Evolutionary conservation across 2,797 vertebrate species (phyloP).

Genomic region (Siniperca undulata): DNA sequence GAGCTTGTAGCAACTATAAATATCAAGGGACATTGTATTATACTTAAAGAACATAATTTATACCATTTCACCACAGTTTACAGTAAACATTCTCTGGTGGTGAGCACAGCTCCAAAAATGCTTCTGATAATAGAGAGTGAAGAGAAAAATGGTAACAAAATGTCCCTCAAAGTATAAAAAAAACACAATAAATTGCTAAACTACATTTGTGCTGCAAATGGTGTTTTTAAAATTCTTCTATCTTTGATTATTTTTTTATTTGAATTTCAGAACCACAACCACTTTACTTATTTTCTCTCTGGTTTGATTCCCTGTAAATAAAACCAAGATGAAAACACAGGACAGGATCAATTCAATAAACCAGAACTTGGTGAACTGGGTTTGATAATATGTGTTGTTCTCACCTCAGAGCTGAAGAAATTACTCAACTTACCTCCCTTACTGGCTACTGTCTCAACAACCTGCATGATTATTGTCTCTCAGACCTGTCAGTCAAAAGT

Average conservation of each 20-base stretch:
- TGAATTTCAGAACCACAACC: background rate
- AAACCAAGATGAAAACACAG: background rate
- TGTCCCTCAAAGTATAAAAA: background rate
- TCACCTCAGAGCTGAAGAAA: slow-evolving; percentile 40
- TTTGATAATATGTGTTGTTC: slow-evolving; percentile 29
- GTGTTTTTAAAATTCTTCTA: background rate
- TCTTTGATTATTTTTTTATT: background rate
- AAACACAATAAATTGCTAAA: background rate
- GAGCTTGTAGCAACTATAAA: background rate
- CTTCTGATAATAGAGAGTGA: background rate
- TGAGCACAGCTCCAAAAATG: background rate
- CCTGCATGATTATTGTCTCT: slow-evolving; percentile 48
- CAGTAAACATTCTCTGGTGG: too few species aligned
- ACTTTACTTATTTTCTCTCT: slow-evolving; percentile 36
- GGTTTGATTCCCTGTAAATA: slow-evolving; percentile 29
- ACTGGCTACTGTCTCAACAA: slow-evolving; percentile 38
- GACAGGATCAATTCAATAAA: slow-evolving; percentile 8
- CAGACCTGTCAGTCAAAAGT: slow-evolving; percentile 49
- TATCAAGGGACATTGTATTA: background rate
- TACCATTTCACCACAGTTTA: background rate
- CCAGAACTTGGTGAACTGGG: slow-evolving; percentile 15
- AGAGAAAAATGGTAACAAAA: background rate
- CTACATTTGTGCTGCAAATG: background rate
- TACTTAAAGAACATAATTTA: background rate
- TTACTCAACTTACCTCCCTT: background rate